Percentiles rank a stretch among this genome's conserved stretches.
These are phyloP conservation scores for Hystrix cristata DNA, from an alignment of 2,113 vertebrate species.

Conservation along the genomic window DNA sequence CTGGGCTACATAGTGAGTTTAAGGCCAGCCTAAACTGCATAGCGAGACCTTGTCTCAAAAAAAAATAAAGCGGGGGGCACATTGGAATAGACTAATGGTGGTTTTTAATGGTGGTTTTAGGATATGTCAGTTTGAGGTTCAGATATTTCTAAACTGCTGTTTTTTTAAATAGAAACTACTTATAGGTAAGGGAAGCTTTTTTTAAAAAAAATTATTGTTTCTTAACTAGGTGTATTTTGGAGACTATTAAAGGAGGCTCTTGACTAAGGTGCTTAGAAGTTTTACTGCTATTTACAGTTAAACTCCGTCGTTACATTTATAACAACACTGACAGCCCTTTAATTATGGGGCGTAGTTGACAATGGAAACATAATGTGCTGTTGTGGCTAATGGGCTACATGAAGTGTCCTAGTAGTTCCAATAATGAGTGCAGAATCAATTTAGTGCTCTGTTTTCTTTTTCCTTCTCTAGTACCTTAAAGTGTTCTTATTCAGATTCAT, in stretches of 20 bases:
- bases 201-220: background rate
- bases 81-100: constrained; percentile 3
- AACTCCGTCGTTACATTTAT: constrained; percentile 62
- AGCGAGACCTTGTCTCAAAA: too few relatives aligned
- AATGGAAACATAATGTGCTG: constrained; percentile 54
- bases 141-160: constrained; percentile 57
- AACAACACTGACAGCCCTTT: constrained; percentile 60
- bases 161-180: constrained; percentile 29
- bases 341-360: constrained; percentile 61
- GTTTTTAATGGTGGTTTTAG: constrained; percentile 46
- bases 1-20: too few relatives aligned
- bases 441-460: constrained; percentile 41
- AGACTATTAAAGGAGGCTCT: constrained; percentile 43
- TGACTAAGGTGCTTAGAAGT: constrained; percentile 16
- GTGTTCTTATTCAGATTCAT: background rate
- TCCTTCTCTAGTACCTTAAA: constrained; percentile 41
- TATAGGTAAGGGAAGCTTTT: constrained; percentile 28
- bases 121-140: constrained; percentile 36
- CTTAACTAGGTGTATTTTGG: constrained; percentile 55
- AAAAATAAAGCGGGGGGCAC: too few relatives aligned
- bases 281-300: constrained; percentile 65
- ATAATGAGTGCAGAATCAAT: background rate
- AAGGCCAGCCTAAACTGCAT: too few relatives aligned
- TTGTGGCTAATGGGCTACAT: constrained; percentile 29
- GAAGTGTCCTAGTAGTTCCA: background rate